Base-by-base conservation (phyloP, 2,888 invertebrate genomes). In the Cantharis flavilabris region DNA sequence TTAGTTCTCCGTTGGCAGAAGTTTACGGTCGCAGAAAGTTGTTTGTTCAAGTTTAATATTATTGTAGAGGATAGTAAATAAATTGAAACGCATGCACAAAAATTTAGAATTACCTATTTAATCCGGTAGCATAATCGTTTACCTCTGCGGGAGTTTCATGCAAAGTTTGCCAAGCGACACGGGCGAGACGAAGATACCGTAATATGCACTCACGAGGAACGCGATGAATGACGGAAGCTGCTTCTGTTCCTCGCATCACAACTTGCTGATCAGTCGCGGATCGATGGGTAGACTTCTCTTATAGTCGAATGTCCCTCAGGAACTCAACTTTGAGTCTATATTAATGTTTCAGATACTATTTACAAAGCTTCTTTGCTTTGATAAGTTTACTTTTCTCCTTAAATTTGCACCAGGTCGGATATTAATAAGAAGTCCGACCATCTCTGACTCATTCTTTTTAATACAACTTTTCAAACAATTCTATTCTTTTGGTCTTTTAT, bases 101-200 rank as follows among this genome's bases (percentile, higher is more conserved):
- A 82, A 81, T 82, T 80, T 78, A 73, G 77, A 82, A 83, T 83
- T 80, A 80, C 75, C 83, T 81, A 83, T 83, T 83, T 83, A 83
- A 83, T 83, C 82, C 82, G 77, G 80, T 79, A 82, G 82, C 80
- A 82, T 82, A 77, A 79, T 77, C 71, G 76, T 76, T 75, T 78
- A 80, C 77, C 81, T 79, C 79, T 79, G 78, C 79, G 81, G 79
- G 78, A 79, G 80, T 80, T 76, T 82, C 80, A 82, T 83, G 82
- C 81, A 82, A 82, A 82, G 81, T 83, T 83, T 82, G 77, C 78
- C 79, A 79, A 79, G 76, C 72, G 76, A 75, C 67, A 72, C 76
- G 71, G 75, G 79, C 64, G 77, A 76, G 81, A 79, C 71, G 78
- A 74, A 75, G 79, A 79, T 79, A 81, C 80, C 80, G 79, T 80